Evolutionary conservation across 2,113 vertebrate species (phyloP), one percentile per base, ranked within the genome.

Genomic region (Fregetta grallaria): DNA sequence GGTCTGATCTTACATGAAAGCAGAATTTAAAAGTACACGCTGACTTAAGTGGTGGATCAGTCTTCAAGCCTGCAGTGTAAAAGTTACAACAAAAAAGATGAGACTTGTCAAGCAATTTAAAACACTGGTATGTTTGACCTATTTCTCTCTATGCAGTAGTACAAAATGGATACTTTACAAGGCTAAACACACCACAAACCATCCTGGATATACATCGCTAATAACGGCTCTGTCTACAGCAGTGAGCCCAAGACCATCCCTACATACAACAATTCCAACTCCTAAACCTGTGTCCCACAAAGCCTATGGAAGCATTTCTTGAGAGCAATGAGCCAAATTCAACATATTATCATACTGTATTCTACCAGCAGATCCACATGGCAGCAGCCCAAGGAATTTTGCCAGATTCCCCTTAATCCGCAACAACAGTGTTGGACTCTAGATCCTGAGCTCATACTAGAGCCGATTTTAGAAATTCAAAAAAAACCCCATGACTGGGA

Each of bases 361-460:
- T 95, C 94, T 88, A 92, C 76, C 89, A 95, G 83, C 83, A 92
- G 83, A 95, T 91, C 84, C 86, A 92, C 50, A 49, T 91, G 84
- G 95, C 94, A 95, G 50, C 42, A 87, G 66, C 40, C 88, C 96
- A 95, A 96, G 95, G 87, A 94, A 94, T 87, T 94, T 3, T 95
- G 92, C 88, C 94, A 96, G 94, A 89, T 85, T 94, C 66, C 62
- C 71, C 49, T 92, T 92, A 94, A 92, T 89, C 86, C 94, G 89
- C 76, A 91, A 92, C 83, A 97, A 92, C 73, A 94, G 70, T 45
- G 65, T 65, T 94, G 86, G 94, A 89, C 91, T 89, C 73, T 72
- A 85, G 83, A 95, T 87, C 77, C 36, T 81, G 34, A 58, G 65
- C 34, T 96, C 59, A 71, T 81, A 67, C 13, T 23, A 89, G 36